Percentiles rank a stretch among this genome's conserved stretches.
Evolutionary conservation across 2,888 invertebrate genomes (phyloP).

Genomic region (Yponomeuta cagnagella): DNA sequence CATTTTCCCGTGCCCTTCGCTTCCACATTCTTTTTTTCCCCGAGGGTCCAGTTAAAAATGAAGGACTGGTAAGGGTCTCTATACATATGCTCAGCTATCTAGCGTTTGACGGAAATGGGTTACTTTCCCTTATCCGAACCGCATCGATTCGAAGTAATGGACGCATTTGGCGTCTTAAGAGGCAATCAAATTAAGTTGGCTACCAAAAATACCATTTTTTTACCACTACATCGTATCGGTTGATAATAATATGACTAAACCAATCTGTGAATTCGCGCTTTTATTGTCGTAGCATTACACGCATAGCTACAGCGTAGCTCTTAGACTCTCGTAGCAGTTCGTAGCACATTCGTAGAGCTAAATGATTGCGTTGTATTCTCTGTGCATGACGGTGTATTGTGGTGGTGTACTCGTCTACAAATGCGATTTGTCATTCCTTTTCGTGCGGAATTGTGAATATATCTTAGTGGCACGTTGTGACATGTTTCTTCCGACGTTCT

Average conservation of each 20-base stretch:
- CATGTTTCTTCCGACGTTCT: neutral
- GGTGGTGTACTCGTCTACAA: neutral
- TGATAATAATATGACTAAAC: too few species aligned
- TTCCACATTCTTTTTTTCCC: neutral
- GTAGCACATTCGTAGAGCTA: neutral
- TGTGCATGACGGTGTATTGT: neutral
- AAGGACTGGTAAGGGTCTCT: neutral
- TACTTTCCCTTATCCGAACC: conserved; percentile 3
- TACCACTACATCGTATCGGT: too few species aligned
- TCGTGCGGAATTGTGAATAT: neutral
- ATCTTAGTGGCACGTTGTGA: neutral
- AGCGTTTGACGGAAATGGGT: neutral
- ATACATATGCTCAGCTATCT: neutral
- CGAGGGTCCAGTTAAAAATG: neutral
- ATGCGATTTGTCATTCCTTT: neutral
- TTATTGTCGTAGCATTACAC: too few species aligned
- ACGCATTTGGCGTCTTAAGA: conserved; percentile 2
- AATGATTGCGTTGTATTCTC: neutral
- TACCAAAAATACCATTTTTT: too few species aligned
- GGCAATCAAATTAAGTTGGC: neutral
- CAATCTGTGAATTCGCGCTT: too few species aligned
- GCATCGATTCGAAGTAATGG: neutral
- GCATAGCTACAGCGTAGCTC: conserved; percentile 4
- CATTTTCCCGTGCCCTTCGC: neutral
- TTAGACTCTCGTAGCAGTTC: neutral